phyloP scores from a whole-genome alignment of 2,888 invertebrate species.

The Gisinianus flammeolus region DNA sequence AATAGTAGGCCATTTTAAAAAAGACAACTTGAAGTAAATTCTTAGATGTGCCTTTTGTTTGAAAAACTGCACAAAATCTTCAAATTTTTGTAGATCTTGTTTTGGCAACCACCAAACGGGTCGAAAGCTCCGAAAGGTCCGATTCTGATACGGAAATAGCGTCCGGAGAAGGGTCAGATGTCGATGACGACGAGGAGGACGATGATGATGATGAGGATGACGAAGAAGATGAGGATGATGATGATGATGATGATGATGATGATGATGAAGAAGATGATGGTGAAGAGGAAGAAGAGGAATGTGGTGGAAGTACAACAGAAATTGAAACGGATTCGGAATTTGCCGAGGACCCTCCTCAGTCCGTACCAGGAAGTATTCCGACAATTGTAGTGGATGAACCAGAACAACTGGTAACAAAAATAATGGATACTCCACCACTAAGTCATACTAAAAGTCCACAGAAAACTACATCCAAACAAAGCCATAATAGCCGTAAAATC shows the following conservation, averaged over 20 bases:
- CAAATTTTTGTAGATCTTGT: neutral
- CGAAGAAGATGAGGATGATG: conserved; percentile 57
- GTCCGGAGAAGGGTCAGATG: conserved; percentile 52
- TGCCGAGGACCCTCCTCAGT: conserved; percentile 76
- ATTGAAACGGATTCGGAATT: conserved; percentile 93
- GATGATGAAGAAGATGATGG: conserved; percentile 58
- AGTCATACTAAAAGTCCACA: conserved; percentile 51
- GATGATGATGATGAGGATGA: conserved; percentile 65
- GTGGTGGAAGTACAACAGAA: conserved; percentile 84
- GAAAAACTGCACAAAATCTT: neutral
- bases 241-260: conserved; percentile 62
- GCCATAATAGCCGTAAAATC: neutral
- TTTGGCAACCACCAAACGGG: conserved; percentile 60
- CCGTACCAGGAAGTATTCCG: conserved; percentile 68
- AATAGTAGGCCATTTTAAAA: conserved; percentile 72
- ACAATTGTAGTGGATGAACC: conserved; percentile 75
- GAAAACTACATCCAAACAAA: conserved; percentile 30
- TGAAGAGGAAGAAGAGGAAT: conserved; percentile 65
- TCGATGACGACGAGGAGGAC: conserved; percentile 58
- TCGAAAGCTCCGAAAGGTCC: conserved; percentile 54
- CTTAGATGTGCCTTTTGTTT: neutral
- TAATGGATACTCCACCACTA: conserved; percentile 48
- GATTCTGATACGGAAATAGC: conserved; percentile 57
- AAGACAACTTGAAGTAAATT: neutral
- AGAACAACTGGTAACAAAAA: conserved; percentile 54